A percentile compares a stretch with the other conserved stretches of the same genome.
These are phyloP conservation scores for Melanotaenia nigrans DNA, from an alignment of 2,797 vertebrate genomes.

Conservation along the genomic window DNA sequence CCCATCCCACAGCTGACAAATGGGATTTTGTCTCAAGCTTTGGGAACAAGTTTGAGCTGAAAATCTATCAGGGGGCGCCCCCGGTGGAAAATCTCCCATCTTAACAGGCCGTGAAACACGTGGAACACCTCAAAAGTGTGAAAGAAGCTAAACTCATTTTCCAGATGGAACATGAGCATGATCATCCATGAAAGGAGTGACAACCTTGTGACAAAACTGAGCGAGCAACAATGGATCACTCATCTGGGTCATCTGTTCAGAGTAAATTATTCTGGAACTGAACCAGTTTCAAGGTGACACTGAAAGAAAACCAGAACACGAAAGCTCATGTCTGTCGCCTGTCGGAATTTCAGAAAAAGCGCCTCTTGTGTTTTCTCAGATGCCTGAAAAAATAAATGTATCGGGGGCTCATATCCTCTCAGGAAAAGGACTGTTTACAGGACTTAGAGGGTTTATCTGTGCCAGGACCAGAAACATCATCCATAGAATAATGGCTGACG, in stretches of 20 bases:
- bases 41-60: conserved; percentile 26
- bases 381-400: conserved; percentile 75
- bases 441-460: conserved; percentile 67
- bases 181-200: conserved; percentile 7
- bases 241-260: conserved; percentile 9
- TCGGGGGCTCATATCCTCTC: conserved; percentile 70
- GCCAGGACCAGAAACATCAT: conserved; percentile 35
- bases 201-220: conserved; percentile 8
- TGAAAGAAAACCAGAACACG: conserved; percentile 24
- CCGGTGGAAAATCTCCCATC: conserved; percentile 36
- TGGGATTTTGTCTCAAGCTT: conserved; percentile 46
- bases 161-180: conserved; percentile 3
- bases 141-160: conserved; percentile 4
- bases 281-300: conserved; percentile 36
- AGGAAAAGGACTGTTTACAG: conserved; percentile 72
- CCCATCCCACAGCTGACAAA: conserved; percentile 51
- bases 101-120: conserved; percentile 25
- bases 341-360: conserved; percentile 50
- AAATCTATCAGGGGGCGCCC: conserved; percentile 28
- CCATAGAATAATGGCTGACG: conserved; percentile 8
- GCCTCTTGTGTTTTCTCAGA: conserved; percentile 68
- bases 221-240: neutral
- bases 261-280: neutral
- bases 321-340: conserved; percentile 32
- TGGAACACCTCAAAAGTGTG: conserved; percentile 8